phyloP scores from a whole-genome alignment of 2,113 vertebrate species.

The Callipepla squamata region DNA sequence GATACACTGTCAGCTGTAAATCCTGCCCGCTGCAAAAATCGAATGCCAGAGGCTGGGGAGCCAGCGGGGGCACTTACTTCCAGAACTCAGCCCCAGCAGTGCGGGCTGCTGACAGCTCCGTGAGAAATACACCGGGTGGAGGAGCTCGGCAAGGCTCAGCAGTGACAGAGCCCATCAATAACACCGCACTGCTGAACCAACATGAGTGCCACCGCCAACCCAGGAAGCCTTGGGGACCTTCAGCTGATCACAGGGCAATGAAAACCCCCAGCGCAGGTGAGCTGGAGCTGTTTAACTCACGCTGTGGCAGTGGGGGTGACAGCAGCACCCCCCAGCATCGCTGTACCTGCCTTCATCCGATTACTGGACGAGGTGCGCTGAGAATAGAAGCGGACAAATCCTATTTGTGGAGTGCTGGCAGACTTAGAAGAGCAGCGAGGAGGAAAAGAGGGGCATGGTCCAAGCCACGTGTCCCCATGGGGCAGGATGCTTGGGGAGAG shows the following conservation, averaged over 20 bases:
- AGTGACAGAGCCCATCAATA: fast-evolving
- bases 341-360: neutral
- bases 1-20: neutral
- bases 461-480: fast-evolving
- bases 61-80: fast-evolving
- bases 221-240: neutral
- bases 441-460: neutral
- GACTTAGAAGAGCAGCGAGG: fast-evolving
- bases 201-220: neutral
- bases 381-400: conserved; percentile 39
- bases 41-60: neutral
- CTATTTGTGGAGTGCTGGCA: conserved; percentile 20
- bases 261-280: neutral
- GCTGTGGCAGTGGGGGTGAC: neutral
- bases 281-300: fast-evolving
- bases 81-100: fast-evolving
- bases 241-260: fast-evolving
- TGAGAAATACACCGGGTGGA: fast-evolving
- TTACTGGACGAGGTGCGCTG: neutral
- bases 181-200: neutral
- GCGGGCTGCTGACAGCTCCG: neutral
- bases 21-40: neutral
- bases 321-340: neutral
- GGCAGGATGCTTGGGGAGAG: neutral
- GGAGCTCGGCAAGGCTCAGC: neutral